Conservation (phyloP, 2,113 vertebrate species). For the Columbina picui region DNA sequence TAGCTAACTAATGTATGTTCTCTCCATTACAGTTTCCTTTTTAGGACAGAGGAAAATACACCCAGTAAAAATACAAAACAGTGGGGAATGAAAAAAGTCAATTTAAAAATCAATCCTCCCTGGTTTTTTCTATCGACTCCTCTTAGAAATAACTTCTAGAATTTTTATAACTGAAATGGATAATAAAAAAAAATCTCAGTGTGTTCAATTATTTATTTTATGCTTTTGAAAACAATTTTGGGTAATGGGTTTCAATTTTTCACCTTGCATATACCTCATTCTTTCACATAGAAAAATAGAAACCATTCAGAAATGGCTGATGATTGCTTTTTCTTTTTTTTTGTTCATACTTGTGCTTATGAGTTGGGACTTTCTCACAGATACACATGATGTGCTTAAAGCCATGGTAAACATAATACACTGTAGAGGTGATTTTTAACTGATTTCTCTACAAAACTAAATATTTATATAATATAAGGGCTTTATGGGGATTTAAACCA, state of each 20-base stretch:
- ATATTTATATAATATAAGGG: neutral
- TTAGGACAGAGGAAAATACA: neutral
- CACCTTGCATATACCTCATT: neutral
- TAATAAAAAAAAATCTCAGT: neutral
- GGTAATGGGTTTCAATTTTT: constrained; percentile 10
- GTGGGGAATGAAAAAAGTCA: constrained; percentile 3
- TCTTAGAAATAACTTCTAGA: neutral
- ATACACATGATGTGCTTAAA: neutral
- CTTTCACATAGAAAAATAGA: neutral
- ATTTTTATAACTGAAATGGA: constrained; percentile 23
- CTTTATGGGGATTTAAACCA: neutral
- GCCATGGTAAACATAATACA: neutral
- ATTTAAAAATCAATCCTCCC: constrained; percentile 42
- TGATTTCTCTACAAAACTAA: neutral
- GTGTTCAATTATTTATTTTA: constrained; percentile 47
- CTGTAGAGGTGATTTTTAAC: neutral
- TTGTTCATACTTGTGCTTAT: neutral
- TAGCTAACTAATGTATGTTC: neutral
- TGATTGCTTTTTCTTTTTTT: neutral
- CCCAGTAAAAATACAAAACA: neutral
- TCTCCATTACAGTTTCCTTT: neutral
- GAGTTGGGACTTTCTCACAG: neutral
- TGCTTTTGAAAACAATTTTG: neutral
- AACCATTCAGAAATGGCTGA: neutral
- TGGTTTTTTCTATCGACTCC: neutral